These are phyloP conservation scores for Micromesistius poutassou DNA, from an alignment of 2,797 vertebrate species.

Conservation along the genomic window DNA sequence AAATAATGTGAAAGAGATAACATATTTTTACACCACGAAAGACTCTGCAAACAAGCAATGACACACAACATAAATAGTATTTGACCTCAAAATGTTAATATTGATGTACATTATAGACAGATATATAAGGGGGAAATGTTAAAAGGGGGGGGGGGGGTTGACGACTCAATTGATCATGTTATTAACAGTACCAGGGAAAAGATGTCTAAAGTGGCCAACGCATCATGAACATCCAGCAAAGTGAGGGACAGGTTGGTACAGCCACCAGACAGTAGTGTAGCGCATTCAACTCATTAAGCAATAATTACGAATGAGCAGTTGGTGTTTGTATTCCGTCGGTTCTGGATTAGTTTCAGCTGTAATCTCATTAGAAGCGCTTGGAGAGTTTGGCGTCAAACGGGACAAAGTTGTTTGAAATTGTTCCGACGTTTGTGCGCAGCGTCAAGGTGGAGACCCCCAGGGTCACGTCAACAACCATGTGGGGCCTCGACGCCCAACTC, in stretches of 20 bases:
- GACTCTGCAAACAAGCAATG: background rate
- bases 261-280: background rate
- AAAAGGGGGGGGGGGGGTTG: too few relatives aligned
- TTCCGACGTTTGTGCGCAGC: too few relatives aligned
- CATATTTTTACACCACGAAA: background rate
- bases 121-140: constrained; percentile 38
- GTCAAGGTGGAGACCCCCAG: background rate
- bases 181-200: background rate
- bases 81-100: too few relatives aligned
- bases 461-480: constrained; percentile 4
- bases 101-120: constrained; percentile 9
- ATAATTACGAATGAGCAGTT: too few relatives aligned
- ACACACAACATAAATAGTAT: background rate
- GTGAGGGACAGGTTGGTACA: background rate
- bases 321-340: background rate
- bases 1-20: background rate
- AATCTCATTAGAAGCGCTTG: too few relatives aligned
- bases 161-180: background rate
- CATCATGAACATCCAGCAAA: too few relatives aligned
- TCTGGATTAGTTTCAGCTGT: constrained; percentile 8
- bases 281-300: too few relatives aligned
- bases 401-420: too few relatives aligned
- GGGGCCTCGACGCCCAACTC: too few relatives aligned
- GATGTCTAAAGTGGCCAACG: background rate
- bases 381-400: too few relatives aligned